These are phyloP conservation scores for Mesorhabditis sp. DNA, from an alignment of 2,888 invertebrate species.

Conservation along the genomic window DNA sequence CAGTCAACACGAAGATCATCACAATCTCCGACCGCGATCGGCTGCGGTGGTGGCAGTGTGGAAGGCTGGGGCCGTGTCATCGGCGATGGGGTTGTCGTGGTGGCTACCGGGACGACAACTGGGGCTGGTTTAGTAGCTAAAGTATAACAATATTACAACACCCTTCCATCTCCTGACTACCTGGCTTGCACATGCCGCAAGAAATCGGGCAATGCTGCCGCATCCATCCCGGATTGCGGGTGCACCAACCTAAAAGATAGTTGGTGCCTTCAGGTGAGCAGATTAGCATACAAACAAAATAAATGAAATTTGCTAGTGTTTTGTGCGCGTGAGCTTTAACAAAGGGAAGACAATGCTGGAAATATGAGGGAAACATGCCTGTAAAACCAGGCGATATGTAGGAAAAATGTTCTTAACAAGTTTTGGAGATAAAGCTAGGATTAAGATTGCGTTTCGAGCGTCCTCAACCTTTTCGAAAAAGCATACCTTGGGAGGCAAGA, in stretches of 20 bases:
- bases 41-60: constrained; percentile 23
- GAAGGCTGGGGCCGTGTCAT: constrained; percentile 19
- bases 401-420: too few species aligned
- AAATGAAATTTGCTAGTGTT: background rate
- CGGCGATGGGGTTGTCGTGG: constrained; percentile 15
- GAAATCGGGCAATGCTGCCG: constrained; percentile 46
- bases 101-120: constrained; percentile 6
- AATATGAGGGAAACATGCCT: too few species aligned
- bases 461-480: background rate
- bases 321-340: background rate
- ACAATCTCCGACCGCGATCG: constrained; percentile 31
- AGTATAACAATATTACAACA: background rate
- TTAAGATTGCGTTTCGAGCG: too few species aligned
- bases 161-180: background rate
- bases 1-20: constrained; percentile 56
- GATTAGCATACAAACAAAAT: background rate
- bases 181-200: constrained; percentile 43
- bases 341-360: background rate
- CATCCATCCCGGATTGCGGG: constrained; percentile 55
- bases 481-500: constrained; percentile 45
- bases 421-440: too few species aligned
- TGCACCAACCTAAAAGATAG: constrained; percentile 49
- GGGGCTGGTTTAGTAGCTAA: constrained; percentile 7
- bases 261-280: background rate
- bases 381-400: too few species aligned